Evolutionary conservation across 1,140 invertebrate genomes (phyloP).

Genomic region (Coptotermes formosanus): DNA sequence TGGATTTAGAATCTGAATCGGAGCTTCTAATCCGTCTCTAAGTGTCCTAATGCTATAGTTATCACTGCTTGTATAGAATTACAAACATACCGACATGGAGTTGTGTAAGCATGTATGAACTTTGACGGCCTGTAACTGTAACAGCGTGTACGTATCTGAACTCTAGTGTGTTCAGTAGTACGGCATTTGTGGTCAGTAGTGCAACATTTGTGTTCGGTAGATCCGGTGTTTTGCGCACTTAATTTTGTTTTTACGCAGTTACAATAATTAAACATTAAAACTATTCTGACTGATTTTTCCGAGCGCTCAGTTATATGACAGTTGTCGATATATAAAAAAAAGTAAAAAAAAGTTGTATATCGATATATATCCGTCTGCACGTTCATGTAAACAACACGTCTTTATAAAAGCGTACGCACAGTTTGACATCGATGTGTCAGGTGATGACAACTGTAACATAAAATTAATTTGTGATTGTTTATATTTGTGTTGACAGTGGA

Average conservation of each 20-base stretch:
- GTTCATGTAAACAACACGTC: not conserved
- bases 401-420: not conserved
- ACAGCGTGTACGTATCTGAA: too few relatives aligned
- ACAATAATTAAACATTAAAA: not conserved
- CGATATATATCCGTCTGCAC: too few relatives aligned
- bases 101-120: too few relatives aligned
- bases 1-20: too few relatives aligned
- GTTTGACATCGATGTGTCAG: not conserved
- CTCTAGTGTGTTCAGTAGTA: too few relatives aligned
- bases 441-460: not conserved
- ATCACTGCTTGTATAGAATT: not conserved
- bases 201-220: too few relatives aligned
- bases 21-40: not conserved
- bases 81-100: too few relatives aligned
- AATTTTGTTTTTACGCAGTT: not conserved
- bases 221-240: too few relatives aligned
- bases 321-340: not conserved
- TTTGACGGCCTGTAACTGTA: too few relatives aligned
- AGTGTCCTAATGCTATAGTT: not conserved
- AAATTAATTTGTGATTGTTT: not conserved
- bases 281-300: not conserved
- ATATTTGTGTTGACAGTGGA: not conserved
- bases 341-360: too few relatives aligned
- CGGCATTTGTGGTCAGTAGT: too few relatives aligned
- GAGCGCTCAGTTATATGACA: not conserved